Evolutionary conservation across 2,113 vertebrate species (phyloP), one percentile per base, ranked within the genome.

Genomic region (Sialia sialis): DNA sequence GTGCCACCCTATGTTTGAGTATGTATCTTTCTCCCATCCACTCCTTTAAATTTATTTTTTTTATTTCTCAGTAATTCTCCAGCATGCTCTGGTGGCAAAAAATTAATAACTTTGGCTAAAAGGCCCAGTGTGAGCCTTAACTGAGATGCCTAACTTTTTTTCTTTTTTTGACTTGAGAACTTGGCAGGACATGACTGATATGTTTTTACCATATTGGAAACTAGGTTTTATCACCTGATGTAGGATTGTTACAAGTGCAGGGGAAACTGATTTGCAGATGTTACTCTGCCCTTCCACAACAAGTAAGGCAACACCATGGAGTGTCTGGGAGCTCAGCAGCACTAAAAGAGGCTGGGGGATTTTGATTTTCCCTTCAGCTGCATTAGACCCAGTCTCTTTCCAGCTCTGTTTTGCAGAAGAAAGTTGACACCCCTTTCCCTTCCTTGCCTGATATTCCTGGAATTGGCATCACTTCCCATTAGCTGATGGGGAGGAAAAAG

Each of bases 131-230:
- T 69, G 43, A 87, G 14, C 46, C 34, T 80, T 80, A 90, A 41
- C 7, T 58, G 51, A 74, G 46, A 32, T 92, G 51, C 46, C 52
- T 76, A 7, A 9, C 14, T 17, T 49, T 87, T 75, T 63, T 72
- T 10, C 4, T 41, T 86, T 88, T 88, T 83, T 75, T 83, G 51
- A 66, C 21, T 46, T 72, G 34, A 92, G 56, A 92, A 84, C 30
- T 88, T 91, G 75, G 51, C 70, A 74, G 62, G 74, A 89, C 21
- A 11, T 43, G 20, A 60, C 56, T 52, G 23, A 15, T 92, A 54
- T 92, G 69, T 67, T 94, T 90, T 86, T 91, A 41, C 41, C 22
- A 7, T 80, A 51, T n/a, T 59, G 79, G 46, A 95, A 86, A 84
- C 20, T 6, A 63, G 38, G 10, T 87, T 84, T 84, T 41, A 58